Evolutionary conservation across 2,113 vertebrate species (phyloP).

Genomic region (Zapornia atra): DNA sequence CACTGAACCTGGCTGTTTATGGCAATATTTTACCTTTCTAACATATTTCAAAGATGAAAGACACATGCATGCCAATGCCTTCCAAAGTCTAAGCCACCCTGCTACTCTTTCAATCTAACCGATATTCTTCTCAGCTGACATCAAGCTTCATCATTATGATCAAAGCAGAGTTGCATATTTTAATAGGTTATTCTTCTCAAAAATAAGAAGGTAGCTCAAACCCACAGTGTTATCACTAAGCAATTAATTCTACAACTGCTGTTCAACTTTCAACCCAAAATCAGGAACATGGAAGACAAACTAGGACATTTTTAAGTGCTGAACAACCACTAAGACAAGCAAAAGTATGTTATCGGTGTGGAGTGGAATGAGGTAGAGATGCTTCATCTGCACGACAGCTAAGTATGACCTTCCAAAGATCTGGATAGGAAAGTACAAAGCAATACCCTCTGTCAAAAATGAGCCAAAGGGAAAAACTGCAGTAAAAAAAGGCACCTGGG

Average conservation of each 20-base stretch:
- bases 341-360: background rate
- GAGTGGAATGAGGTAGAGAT: background rate
- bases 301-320: background rate
- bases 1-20: background rate
- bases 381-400: background rate
- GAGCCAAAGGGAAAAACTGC: background rate
- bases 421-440: background rate
- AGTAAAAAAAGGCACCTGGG: background rate
- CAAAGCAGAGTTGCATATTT: background rate
- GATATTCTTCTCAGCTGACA: background rate
- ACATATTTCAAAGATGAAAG: background rate
- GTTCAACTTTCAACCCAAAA: background rate
- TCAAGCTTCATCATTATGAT: background rate
- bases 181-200: background rate
- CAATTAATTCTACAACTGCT: background rate
- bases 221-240: background rate
- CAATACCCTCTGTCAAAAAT: background rate
- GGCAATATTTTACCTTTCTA: background rate
- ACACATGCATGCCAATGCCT: accelerated
- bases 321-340: background rate
- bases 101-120: background rate
- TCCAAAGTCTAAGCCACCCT: background rate
- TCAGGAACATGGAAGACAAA: background rate
- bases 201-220: background rate
- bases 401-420: background rate